Evolutionary conservation across 2,113 vertebrate species (phyloP).

Genomic region (Cheilinus undulatus): DNA sequence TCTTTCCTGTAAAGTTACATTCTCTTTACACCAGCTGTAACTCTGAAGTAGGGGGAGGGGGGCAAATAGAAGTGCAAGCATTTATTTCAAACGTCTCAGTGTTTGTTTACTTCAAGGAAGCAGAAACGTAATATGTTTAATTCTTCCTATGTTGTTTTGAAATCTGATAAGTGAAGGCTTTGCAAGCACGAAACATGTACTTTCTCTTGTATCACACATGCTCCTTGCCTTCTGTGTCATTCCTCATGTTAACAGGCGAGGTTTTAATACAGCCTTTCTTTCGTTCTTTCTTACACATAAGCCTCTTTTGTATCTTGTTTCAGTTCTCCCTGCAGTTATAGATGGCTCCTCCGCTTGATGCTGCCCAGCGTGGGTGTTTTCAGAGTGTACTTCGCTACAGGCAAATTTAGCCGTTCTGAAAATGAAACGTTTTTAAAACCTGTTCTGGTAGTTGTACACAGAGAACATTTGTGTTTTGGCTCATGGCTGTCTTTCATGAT

Average conservation of each 20-base stretch:
- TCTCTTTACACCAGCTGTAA: background rate
- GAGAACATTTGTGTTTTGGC: background rate
- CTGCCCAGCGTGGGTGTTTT: slow-evolving; percentile 21
- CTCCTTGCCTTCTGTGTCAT: background rate
- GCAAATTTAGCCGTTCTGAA: slow-evolving; percentile 21
- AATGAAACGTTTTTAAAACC: background rate
- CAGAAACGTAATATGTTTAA: background rate
- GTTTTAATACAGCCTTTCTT: background rate
- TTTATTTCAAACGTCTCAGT: background rate
- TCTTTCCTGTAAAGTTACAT: background rate
- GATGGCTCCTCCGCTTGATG: slow-evolving; percentile 27
- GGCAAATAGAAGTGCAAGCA: background rate
- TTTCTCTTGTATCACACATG: background rate
- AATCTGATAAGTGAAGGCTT: background rate
- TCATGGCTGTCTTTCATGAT: background rate
- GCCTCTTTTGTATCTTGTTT: slow-evolving; percentile 4
- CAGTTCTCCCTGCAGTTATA: slow-evolving; percentile 1
- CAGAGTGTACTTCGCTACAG: background rate
- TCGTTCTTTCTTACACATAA: background rate
- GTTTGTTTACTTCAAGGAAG: background rate
- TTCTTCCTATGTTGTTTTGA: no score
- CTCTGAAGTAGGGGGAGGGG: background rate
- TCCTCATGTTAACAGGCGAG: background rate
- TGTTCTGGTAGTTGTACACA: background rate
- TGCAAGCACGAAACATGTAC: background rate